Base-by-base conservation (phyloP, 1,140 invertebrate species). In the Drosophila oshimai region DNA sequence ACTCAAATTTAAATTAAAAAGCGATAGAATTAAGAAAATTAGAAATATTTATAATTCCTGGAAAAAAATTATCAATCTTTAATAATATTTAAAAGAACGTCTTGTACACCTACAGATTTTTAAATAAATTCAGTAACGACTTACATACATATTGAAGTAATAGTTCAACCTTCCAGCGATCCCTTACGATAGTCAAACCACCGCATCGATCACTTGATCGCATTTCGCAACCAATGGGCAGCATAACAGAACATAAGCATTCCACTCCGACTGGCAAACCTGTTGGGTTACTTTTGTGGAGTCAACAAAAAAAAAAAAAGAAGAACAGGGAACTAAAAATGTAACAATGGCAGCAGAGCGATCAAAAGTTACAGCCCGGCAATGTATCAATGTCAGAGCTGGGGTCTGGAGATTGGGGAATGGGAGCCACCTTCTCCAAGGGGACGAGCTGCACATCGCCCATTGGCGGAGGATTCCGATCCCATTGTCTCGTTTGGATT, bases 311-410 rank as follows among this genome's bases (percentile, higher is more conserved):
- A 24, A 46, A 20, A 26, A n/a, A n/a, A n/a, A n/a, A n/a, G n/a
- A n/a, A n/a, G n/a, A n/a, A n/a, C n/a, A n/a, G n/a, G 3, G 2
- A 17, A 44, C 24, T 10, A 10, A 67, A 50, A 64, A 10, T 70
- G 64, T 75, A 86, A 87, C 81, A 86, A 86, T 87, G 81, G 83
- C 57, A 81, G 54, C 72, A 87, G 20, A 67, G 53, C 77, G 71
- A 81, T 87, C 83, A 81, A 87, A 71, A 69, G 68, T 69, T 76
- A 62, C 68, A 67, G 76, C 31, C 54, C 49, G 68, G 81, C 81
- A 74, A 86, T 86, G 76, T 81, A 86, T 87, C 81, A 86, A 86
- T 86, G 81, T 87, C 81, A 87, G 45, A 31, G 37, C 41, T 26
- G 46, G 42, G 15, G 12, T 15, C 39, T 12, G 51, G 44, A 39